These are phyloP conservation scores for Furcifer pardalis DNA, from an alignment of 2,797 vertebrate species.

Conservation along the genomic window DNA sequence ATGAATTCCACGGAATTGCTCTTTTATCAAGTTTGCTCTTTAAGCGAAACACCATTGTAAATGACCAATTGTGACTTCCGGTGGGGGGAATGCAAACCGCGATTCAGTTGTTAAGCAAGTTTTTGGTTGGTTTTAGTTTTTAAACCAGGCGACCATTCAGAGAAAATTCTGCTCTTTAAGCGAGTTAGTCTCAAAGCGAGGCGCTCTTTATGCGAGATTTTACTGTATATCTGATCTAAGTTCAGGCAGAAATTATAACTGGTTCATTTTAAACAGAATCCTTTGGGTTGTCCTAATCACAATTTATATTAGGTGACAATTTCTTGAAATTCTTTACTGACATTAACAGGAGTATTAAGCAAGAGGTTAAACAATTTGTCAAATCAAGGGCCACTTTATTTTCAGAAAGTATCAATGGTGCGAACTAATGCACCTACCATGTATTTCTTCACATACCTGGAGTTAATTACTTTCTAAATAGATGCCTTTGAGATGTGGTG, in stretches of 20 bases:
- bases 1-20: too few species aligned
- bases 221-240: neutral
- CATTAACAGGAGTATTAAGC: neutral
- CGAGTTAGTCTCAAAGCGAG: too few species aligned
- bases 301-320: neutral
- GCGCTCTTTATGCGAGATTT: too few species aligned
- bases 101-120: too few species aligned
- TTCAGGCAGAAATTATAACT: neutral
- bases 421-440: neutral
- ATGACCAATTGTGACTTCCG: too few species aligned
- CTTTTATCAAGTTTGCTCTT: too few species aligned
- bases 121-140: too few species aligned
- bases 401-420: neutral
- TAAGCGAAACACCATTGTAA: too few species aligned
- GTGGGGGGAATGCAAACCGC: too few species aligned
- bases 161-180: too few species aligned
- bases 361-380: neutral
- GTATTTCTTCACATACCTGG: neutral
- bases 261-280: neutral
- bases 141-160: too few species aligned
- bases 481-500: too few species aligned
- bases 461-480: neutral
- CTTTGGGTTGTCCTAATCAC: neutral
- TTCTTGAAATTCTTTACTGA: neutral
- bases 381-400: neutral